Evolutionary conservation across 2,797 vertebrate species (phyloP), one percentile per base, ranked within the genome.

Genomic region (Rallus crepitans): DNA sequence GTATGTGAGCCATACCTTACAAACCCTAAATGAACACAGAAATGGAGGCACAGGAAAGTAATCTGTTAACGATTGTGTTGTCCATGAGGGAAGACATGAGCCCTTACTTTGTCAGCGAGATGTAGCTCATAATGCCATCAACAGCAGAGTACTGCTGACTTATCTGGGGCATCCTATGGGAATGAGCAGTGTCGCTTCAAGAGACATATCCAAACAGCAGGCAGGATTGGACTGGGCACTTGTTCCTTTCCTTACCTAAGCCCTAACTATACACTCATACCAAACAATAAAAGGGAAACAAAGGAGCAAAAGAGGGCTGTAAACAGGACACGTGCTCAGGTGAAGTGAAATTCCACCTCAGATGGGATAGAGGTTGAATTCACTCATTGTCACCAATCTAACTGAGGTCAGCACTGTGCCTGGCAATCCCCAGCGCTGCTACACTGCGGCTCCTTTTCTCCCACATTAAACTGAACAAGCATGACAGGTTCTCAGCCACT

Each of bases 91-190:
- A n/a, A 17, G 40, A 69, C 42, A 53, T 2, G 27, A 65, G 70
- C 42, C 50, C 50, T 33, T 19, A 13, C 85, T 35, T 47, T 6
- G 2, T 50, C 4, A 2, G 47, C 1, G 2, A 68, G 55, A 59
- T 59, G 42, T 9, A 86, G 84, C 55, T 82, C 25, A 14, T 64
- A 79, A 64, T 73, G 90, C 35, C 85, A 60, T 61, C 63, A 82
- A 88, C 82, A 82, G 76, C 61, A 31, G 60, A 73, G 87, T 61
- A 66, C 31, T 87, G 89, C 61, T 91, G 95, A 84, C 42, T 88
- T 88, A 90, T 87, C 91, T 93, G 87, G 91, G 87, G 84, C 90
- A 89, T 92, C 90, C 82, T 61, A 17, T 27, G 85, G 91, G 85
- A 88, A 64, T 0, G 3, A 86, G 70, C 56, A 18, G 65, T 89